phyloP scores from a whole-genome alignment of 1,140 invertebrate genomes.

The Apocrypta bakeri region DNA sequence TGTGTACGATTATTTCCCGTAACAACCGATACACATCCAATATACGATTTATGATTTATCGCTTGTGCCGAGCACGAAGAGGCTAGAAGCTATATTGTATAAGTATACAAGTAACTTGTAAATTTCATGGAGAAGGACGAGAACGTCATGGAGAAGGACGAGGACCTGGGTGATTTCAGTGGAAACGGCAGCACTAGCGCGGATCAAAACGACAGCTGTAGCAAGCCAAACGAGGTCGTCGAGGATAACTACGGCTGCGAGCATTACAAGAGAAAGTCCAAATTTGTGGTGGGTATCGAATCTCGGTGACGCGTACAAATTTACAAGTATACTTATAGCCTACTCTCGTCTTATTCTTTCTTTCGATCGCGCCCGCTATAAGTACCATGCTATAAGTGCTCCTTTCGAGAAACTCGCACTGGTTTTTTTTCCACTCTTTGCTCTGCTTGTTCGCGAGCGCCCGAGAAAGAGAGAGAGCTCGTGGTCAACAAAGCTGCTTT shows the following conservation, averaged over 20 bases:
- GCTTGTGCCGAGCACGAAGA: too few species aligned
- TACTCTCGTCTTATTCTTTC: not conserved
- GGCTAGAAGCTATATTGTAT: too few species aligned
- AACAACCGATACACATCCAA: too few species aligned
- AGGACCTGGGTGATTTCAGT: slow-evolving; percentile 21
- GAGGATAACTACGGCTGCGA: slow-evolving; percentile 78
- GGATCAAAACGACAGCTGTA: slow-evolving; percentile 35
- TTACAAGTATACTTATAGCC: not conserved
- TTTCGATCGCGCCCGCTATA: not conserved
- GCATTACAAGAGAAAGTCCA: slow-evolving; percentile 86
- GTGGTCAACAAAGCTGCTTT: not conserved
- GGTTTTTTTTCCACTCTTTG: not conserved
- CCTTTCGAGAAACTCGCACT: not conserved
- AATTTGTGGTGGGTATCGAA: slow-evolving; percentile 82
- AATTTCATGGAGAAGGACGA: not conserved
- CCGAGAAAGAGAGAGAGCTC: not conserved
- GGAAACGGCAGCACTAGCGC: not conserved
- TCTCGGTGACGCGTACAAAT: too few species aligned
- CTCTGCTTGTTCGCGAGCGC: not conserved
- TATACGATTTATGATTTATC: too few species aligned
- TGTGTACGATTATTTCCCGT: too few species aligned
- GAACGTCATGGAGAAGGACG: slow-evolving; percentile 38
- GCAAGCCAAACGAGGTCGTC: slow-evolving; percentile 44
- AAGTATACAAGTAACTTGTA: too few species aligned
- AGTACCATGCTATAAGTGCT: too few species aligned